Evolutionary conservation across 2,888 invertebrate genomes (phyloP).

Genomic region (Stenotaenia linearis): DNA sequence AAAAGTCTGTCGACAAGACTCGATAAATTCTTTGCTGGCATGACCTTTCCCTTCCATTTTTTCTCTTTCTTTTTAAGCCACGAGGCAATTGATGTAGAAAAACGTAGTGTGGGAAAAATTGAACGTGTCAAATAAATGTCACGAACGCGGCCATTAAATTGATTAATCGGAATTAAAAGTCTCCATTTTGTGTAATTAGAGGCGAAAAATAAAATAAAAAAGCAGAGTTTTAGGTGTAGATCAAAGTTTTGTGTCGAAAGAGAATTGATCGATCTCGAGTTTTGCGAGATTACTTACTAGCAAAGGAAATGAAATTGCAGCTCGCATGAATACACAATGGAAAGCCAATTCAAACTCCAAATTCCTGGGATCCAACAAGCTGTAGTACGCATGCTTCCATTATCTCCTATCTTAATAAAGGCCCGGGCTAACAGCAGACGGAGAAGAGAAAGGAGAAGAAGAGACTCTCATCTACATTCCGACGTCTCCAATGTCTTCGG

Average conservation of each 20-base stretch:
- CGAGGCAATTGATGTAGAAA: neutral
- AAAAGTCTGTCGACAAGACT: constrained; percentile 12
- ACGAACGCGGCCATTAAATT: no score
- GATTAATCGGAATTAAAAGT: no score
- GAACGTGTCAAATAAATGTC: neutral
- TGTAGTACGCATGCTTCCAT: constrained; percentile 13
- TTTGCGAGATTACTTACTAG: neutral
- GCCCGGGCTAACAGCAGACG: neutral
- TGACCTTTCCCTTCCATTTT: neutral
- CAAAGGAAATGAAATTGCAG: constrained; percentile 16
- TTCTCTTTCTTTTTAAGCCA: neutral
- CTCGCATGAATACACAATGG: constrained; percentile 24
- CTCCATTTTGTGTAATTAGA: no score
- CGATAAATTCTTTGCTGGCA: neutral
- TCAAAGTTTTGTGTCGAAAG: neutral
- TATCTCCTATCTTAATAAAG: constrained; percentile 21
- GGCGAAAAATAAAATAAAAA: no score
- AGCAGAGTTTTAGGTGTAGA: neutral
- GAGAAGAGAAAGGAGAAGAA: neutral
- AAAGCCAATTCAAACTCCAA: constrained; percentile 24
- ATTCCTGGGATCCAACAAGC: constrained; percentile 10
- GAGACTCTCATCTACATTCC: neutral
- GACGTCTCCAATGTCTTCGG: neutral
- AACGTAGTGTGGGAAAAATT: neutral
- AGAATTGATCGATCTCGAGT: neutral